phyloP scores from a whole-genome alignment of 1,140 invertebrate genomes.

The Amphibalanus amphitrite region DNA sequence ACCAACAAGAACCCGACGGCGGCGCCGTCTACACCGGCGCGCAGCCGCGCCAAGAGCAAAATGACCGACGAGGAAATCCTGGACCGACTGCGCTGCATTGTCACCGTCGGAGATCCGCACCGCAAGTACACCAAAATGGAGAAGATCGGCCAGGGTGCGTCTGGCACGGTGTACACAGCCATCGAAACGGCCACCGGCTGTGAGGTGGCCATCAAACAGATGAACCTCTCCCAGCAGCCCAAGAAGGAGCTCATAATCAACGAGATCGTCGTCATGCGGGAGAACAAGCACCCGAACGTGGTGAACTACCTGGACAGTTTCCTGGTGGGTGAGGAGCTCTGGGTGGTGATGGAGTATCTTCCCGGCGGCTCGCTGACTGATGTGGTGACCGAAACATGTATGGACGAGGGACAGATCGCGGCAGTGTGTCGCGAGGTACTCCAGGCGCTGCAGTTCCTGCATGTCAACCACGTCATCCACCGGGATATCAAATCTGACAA shows the following conservation, averaged over 20 bases:
- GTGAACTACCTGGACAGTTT: conserved; percentile 99
- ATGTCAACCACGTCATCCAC: conserved; percentile 97
- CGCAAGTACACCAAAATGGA: conserved; percentile 98
- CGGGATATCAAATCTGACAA: conserved; percentile 98
- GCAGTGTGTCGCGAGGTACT: conserved; percentile 94
- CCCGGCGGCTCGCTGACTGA: conserved; percentile 95
- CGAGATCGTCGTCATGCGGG: conserved; percentile 98
- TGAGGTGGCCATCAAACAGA: conserved; percentile 99
- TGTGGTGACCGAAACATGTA: conserved; percentile 96
- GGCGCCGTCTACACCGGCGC: background rate
- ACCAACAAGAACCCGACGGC: conserved; percentile 22
- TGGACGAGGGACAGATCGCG: conserved; percentile 99
- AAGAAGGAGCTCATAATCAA: conserved; percentile 99
- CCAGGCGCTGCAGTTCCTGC: conserved; percentile 94
- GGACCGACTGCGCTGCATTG: conserved; percentile 81
- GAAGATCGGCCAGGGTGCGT: conserved; percentile 99
- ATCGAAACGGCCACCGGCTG: conserved; percentile 93
- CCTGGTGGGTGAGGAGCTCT: conserved; percentile 53
- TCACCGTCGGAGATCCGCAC: conserved; percentile 83
- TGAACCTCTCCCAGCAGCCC: conserved; percentile 96
- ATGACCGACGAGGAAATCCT: conserved; percentile 95
- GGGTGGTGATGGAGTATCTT: conserved; percentile 96
- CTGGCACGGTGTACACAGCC: conserved; percentile 94
- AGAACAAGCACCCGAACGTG: conserved; percentile 97
- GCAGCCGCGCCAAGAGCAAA: conserved; percentile 31